Percentiles rank a stretch among this genome's conserved stretches.
These are phyloP conservation scores for Caenorhabditis briggsae DNA, from an alignment of 1,140 invertebrate genomes.

Conservation along the genomic window DNA sequence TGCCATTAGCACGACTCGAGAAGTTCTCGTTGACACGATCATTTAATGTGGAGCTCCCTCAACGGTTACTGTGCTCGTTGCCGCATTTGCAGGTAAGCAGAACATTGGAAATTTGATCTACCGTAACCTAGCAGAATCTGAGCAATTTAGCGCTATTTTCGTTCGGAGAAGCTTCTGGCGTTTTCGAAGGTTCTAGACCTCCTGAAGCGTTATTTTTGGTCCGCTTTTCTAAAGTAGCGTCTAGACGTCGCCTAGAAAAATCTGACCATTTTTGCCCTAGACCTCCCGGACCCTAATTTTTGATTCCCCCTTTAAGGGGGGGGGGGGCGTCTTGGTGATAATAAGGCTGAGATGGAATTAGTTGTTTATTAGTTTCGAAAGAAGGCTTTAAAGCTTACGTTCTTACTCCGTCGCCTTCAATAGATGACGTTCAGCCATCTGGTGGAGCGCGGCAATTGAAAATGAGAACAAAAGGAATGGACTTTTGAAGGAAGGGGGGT, in stretches of 20 bases:
- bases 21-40: slow-evolving; percentile 35
- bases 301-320: neutral
- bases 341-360: slow-evolving; percentile 12
- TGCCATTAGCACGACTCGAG: slow-evolving; percentile 26
- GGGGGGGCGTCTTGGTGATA: no score
- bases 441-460: slow-evolving; percentile 19
- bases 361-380: slow-evolving; percentile 48
- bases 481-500: neutral
- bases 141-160: no score
- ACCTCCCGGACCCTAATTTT: neutral
- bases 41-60: slow-evolving; percentile 1
- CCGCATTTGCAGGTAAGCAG: slow-evolving; percentile 23
- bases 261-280: no score
- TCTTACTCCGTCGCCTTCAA: neutral
- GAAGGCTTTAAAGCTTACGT: slow-evolving; percentile 48
- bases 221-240: no score
- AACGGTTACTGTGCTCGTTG: slow-evolving; percentile 11
- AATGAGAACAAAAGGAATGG: slow-evolving; percentile 15
- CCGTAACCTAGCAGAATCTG: no score
- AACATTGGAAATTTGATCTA: neutral
- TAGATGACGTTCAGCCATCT: neutral
- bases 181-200: no score
- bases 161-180: no score
- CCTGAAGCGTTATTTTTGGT: no score
- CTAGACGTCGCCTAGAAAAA: neutral